A percentile compares a stretch with the other conserved stretches of the same genome.
Conservation (phyloP, 2,888 invertebrate genomes). For the Cecidostiba fungosa region DNA sequence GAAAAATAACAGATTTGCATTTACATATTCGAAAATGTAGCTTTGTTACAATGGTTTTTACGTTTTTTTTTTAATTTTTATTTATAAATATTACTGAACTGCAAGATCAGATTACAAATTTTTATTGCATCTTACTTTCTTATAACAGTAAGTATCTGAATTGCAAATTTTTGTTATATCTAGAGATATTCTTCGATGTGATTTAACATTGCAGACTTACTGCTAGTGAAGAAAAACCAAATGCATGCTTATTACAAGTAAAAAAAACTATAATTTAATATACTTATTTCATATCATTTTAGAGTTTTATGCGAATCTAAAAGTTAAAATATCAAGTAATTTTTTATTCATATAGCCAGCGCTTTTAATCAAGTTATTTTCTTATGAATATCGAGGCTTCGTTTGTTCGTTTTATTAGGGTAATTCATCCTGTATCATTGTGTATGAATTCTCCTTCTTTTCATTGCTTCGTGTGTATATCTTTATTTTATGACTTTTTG, state of each 20-base stretch:
- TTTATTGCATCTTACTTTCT: slow-evolving; percentile 22
- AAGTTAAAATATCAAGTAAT: neutral
- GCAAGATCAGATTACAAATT: slow-evolving; percentile 51
- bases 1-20: too few species aligned
- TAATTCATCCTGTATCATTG: neutral
- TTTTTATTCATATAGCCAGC: neutral
- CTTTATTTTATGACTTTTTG: neutral
- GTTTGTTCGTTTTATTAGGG: neutral
- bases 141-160: slow-evolving; percentile 58
- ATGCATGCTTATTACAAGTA: neutral
- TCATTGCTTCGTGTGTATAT: neutral
- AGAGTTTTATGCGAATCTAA: neutral
- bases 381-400: neutral
- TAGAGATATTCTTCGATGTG: slow-evolving; percentile 11
- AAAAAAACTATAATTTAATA: slow-evolving; percentile 13
- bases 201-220: neutral
- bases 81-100: neutral
- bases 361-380: neutral
- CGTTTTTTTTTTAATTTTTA: too few species aligned
- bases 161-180: slow-evolving; percentile 40
- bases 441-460: neutral
- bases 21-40: too few species aligned
- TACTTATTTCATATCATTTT: neutral
- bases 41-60: too few species aligned
- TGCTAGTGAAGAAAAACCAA: slow-evolving; percentile 17